Conservation (phyloP, 2,113 vertebrate genomes). For the Nipponia nippon region DNA sequence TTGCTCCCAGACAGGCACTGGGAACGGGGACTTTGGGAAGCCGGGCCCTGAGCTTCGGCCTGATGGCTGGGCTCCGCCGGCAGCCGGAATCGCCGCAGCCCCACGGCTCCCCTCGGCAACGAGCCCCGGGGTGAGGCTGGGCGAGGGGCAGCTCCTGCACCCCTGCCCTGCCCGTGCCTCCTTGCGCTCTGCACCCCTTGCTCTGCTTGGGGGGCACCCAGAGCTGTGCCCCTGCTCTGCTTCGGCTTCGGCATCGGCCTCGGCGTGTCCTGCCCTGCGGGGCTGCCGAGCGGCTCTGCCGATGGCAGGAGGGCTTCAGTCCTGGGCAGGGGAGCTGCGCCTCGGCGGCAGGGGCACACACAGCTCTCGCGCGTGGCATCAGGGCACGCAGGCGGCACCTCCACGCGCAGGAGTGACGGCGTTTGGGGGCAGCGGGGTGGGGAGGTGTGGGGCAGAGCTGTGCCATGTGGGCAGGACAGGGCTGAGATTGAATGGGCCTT, state of each 20-base stretch:
- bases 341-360: too few relatives aligned
- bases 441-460: too few relatives aligned
- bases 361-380: too few relatives aligned
- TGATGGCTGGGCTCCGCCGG: background rate
- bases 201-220: background rate
- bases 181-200: background rate
- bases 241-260: background rate
- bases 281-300: too few relatives aligned
- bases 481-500: background rate
- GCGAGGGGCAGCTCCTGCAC: background rate
- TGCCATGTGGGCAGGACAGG: background rate
- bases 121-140: background rate
- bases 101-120: background rate
- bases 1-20: background rate
- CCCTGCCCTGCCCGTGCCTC: background rate
- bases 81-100: background rate
- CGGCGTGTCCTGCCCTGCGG: too few relatives aligned
- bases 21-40: background rate
- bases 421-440: too few relatives aligned
- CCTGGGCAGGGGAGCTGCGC: too few relatives aligned
- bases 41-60: background rate
- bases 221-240: background rate
- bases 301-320: too few relatives aligned
- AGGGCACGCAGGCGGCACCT: too few relatives aligned
- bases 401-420: too few relatives aligned